These are phyloP conservation scores for Dryobates pubescens DNA, from an alignment of 2,797 vertebrate species.

Conservation along the genomic window DNA sequence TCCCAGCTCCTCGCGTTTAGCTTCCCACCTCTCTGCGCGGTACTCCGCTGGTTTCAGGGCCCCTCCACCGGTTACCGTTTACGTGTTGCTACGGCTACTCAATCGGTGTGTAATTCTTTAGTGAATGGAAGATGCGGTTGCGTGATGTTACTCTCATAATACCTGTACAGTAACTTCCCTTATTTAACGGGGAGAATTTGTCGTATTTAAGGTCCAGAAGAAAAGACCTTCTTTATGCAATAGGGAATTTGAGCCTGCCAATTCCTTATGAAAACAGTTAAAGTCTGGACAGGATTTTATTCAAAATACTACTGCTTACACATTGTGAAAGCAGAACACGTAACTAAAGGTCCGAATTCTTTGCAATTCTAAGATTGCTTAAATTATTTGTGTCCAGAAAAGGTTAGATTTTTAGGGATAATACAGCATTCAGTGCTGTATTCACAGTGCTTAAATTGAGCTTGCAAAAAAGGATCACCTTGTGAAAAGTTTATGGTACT, in stretches of 20 bases:
- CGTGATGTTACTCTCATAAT: neutral
- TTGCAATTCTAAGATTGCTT: neutral
- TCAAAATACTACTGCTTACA: neutral
- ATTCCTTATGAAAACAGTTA: neutral
- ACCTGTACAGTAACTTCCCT: neutral
- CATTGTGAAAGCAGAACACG: accelerated
- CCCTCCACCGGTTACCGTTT: too few species aligned
- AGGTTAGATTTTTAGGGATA: neutral
- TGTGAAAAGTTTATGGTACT: neutral
- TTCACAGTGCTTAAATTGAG: neutral
- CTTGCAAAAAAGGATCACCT: neutral
- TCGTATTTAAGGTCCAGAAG: neutral
- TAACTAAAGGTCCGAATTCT: too few species aligned
- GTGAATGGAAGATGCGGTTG: neutral
- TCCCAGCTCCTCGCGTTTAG: neutral
- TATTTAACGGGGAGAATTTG: neutral
- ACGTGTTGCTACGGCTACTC: neutral
- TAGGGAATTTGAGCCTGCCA: neutral
- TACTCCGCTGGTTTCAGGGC: neutral
- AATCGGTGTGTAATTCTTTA: neutral
- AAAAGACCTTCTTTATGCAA: neutral
- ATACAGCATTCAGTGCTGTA: neutral
- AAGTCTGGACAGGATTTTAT: neutral
- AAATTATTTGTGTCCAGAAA: neutral
- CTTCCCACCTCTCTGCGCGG: accelerated